These are phyloP conservation scores for Tamias sibiricus DNA, from an alignment of 2,113 vertebrate species.

Conservation along the genomic window DNA sequence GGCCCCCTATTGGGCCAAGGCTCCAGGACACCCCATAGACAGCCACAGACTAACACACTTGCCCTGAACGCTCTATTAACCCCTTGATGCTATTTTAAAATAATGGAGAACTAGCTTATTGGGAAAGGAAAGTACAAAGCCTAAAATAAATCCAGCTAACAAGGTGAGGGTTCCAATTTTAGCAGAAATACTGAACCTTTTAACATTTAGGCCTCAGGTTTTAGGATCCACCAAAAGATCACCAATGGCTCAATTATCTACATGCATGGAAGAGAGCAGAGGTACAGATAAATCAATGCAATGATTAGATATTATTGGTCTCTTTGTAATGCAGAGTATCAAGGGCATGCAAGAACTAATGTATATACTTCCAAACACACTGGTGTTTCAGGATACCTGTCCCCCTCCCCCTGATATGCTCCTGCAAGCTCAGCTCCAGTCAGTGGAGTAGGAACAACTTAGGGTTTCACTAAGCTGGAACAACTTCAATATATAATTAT, in stretches of 20 bases:
- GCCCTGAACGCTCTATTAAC: constrained; percentile 57
- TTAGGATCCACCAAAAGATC: neutral
- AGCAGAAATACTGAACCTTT: neutral
- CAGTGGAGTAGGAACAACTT: neutral
- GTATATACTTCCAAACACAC: neutral
- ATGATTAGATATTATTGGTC: neutral
- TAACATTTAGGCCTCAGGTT: neutral
- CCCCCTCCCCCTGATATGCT: neutral
- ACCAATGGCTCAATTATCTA: neutral
- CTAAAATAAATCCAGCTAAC: constrained; percentile 58
- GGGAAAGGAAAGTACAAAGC: neutral
- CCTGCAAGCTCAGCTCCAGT: neutral
- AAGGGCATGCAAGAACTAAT: neutral
- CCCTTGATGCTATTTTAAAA: constrained; percentile 64
- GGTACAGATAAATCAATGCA: neutral
- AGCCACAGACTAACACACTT: neutral
- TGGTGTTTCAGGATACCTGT: neutral
- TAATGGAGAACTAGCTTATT: constrained; percentile 48
- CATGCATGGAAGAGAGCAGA: neutral
- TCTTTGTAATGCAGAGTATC: neutral
- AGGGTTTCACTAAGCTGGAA: neutral
- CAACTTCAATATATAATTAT: neutral
- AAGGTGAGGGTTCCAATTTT: neutral
- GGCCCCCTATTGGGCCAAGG: neutral
- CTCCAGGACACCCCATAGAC: constrained; percentile 31